phyloP scores from a whole-genome alignment of 2,113 vertebrate genomes.

The Hippocampus barbouri region DNA sequence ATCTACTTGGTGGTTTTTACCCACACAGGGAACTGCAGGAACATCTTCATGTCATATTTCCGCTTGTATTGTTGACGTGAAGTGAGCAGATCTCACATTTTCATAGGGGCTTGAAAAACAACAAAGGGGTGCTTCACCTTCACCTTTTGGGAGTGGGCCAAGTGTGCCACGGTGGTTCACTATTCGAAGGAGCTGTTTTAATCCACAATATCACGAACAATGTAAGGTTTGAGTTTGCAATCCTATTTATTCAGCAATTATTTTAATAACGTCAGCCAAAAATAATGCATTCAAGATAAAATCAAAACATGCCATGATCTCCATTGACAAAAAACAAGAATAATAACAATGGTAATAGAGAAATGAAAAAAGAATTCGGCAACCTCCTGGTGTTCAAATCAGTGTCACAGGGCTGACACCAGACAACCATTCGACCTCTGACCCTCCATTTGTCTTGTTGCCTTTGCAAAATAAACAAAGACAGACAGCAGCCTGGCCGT shows the following conservation, averaged over 20 bases:
- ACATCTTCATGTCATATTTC: neutral
- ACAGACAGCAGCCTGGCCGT: conserved; percentile 42
- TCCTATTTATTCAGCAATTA: neutral
- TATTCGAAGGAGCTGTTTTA: too few relatives aligned
- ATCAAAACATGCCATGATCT: neutral
- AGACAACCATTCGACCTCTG: conserved; percentile 50
- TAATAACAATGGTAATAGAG: neutral
- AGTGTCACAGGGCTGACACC: conserved; percentile 43
- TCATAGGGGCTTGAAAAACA: too few relatives aligned
- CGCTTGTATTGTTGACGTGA: neutral
- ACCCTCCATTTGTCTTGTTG: conserved; percentile 53
- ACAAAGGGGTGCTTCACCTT: too few relatives aligned
- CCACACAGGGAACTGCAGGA: neutral
- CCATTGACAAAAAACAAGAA: neutral
- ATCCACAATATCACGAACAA: too few relatives aligned
- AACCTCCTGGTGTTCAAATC: conserved; percentile 42
- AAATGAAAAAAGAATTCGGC: conserved; percentile 21
- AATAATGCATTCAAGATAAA: neutral
- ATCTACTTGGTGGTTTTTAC: neutral
- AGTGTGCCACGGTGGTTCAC: too few relatives aligned
- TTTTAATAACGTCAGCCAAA: neutral
- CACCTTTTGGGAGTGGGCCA: too few relatives aligned
- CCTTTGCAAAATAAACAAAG: conserved; percentile 43
- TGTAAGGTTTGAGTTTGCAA: neutral
- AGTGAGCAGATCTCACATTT: too few relatives aligned